Evolutionary conservation across 2,113 vertebrate genomes (phyloP).

Genomic region (Echinops telfairi): DNA sequence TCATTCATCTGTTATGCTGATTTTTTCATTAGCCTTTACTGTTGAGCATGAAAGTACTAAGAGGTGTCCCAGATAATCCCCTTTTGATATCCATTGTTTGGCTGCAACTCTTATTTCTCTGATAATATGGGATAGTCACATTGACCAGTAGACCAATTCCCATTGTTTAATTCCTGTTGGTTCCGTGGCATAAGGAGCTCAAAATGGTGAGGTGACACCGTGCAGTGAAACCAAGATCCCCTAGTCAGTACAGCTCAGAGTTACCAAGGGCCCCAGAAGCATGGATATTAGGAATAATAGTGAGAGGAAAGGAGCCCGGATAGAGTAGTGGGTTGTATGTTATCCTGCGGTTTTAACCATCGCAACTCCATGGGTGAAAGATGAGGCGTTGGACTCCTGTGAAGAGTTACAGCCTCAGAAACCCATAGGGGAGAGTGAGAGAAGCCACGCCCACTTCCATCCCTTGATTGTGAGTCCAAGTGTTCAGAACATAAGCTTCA

Average conservation of each 20-base stretch:
- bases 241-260: background rate
- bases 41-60: background rate
- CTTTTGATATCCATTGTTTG: background rate
- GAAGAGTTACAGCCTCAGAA: no score
- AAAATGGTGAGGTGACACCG: background rate
- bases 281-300: background rate
- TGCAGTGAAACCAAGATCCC: slow-evolving; percentile 28
- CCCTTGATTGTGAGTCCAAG: background rate
- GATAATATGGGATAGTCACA: background rate
- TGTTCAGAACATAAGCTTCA: background rate
- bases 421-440: background rate
- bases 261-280: slow-evolving; percentile 8
- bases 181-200: slow-evolving; percentile 3
- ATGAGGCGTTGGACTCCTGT: no score
- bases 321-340: no score
- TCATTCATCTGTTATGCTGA: no score
- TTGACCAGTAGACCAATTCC: background rate
- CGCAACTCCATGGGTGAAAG: no score
- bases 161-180: slow-evolving; percentile 1
- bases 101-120: background rate
- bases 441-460: background rate
- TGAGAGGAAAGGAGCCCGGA: no score
- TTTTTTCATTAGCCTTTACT: background rate
- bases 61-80: background rate
- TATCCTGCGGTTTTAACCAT: no score